Base-by-base conservation (phyloP, 2,888 invertebrate species). In the Eristalis pertinax region DNA sequence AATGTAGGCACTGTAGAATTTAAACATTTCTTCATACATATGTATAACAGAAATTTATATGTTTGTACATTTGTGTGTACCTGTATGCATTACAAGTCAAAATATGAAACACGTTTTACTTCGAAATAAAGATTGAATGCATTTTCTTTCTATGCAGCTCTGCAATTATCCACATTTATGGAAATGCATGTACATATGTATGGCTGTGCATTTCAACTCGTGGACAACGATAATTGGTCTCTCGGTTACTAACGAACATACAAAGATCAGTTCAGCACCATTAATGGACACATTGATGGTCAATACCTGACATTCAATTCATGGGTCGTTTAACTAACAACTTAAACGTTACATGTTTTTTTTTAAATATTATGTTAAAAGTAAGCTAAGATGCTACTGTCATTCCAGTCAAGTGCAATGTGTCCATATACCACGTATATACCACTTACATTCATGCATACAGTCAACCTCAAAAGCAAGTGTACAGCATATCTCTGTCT, bases 281-380 rank as follows among this genome's bases (percentile, higher is more conserved):
- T 56, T 38, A 41, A 13, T 64, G 32, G 68, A 26, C 62, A n/a
- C 35, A 26, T 2, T 62, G 77, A 69, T 68, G 72, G 76, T 60
- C 83, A 78, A 22, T 74, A 74, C 32, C 43, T 84, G 78, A 29
- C 78, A 79, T 84, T 84, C 73, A 74, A 11, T 56, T 43, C n/a
- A 41, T 64, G 15, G 58, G 22, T 22, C 2, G 56, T 29, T 56
- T 32, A 32, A 32, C 1, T 35, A 74, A 32, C 22, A 11, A 22
- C 10, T 50, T 50, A 50, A 7, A 50, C 2, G 50, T 8, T 19
- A 8, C 50, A 8, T 50, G 50, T 50, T 19, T 19, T n/a, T n/a
- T 43, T 1, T 38, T 38, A 8, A 11, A 4, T 43, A 5, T 43
- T 15, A 15, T 41, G n/a, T 43, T n/a, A 43, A n/a, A n/a, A 43